Evolutionary conservation across 2,888 invertebrate species (phyloP).

Genomic region (Troglohyphantes excavatus): DNA sequence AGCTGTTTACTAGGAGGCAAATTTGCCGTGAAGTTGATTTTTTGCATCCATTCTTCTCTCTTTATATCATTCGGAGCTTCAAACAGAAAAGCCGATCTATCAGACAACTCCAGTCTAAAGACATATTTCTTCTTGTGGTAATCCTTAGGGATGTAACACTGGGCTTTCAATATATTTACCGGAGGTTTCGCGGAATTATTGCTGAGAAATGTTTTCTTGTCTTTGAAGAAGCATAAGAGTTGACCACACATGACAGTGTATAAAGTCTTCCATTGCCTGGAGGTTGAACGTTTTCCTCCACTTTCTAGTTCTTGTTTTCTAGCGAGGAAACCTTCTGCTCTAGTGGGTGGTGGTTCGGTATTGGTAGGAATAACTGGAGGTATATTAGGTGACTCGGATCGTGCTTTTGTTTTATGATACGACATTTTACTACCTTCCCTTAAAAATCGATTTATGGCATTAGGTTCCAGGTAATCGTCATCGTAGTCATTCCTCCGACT

Average conservation of each 20-base stretch:
- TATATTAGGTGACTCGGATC: slow-evolving; percentile 80
- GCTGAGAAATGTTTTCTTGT: slow-evolving; percentile 93
- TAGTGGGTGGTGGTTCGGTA: slow-evolving; percentile 89
- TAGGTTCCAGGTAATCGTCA: slow-evolving; percentile 34
- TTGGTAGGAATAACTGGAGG: slow-evolving; percentile 20
- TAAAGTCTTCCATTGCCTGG: slow-evolving; percentile 96
- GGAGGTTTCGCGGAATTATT: slow-evolving; percentile 94
- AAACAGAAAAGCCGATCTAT: slow-evolving; percentile 96
- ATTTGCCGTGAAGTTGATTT: slow-evolving; percentile 95
- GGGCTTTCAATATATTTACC: slow-evolving; percentile 88
- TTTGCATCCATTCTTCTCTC: slow-evolving; percentile 94
- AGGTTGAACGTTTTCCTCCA: slow-evolving; percentile 96
- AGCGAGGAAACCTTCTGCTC: slow-evolving; percentile 94
- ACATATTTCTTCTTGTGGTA: slow-evolving; percentile 97
- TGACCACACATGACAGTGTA: slow-evolving; percentile 98
- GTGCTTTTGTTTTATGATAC: neutral
- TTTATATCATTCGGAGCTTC: slow-evolving; percentile 88
- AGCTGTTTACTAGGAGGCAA: slow-evolving; percentile 95
- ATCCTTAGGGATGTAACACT: slow-evolving; percentile 93
- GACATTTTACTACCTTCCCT: slow-evolving; percentile 29
- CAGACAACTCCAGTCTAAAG: slow-evolving; percentile 92
- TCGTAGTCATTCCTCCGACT: slow-evolving; percentile 81
- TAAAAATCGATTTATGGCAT: slow-evolving; percentile 11
- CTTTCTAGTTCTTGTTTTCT: slow-evolving; percentile 96
- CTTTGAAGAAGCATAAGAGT: slow-evolving; percentile 97